phyloP scores from a whole-genome alignment of 2,888 invertebrate species.

The Cephonodes hylas region DNA sequence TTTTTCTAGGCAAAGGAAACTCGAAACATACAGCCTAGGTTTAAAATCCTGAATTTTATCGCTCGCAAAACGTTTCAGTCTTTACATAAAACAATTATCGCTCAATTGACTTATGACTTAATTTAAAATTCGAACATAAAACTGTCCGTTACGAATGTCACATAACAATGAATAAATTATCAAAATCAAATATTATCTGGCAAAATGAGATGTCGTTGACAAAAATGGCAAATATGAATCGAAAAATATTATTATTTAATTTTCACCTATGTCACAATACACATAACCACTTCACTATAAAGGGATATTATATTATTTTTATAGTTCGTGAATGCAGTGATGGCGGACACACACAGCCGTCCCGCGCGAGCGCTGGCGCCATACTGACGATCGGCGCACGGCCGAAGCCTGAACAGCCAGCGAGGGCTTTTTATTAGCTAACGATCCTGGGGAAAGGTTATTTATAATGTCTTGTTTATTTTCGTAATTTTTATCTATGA shows the following conservation, averaged over 20 bases:
- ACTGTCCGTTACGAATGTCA: too few relatives aligned
- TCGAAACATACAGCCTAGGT: not conserved
- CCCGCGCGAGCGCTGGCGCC: not conserved
- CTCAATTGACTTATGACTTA: too few relatives aligned
- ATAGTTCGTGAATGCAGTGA: not conserved
- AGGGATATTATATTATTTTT: not conserved
- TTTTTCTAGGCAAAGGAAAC: not conserved
- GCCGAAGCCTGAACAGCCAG: not conserved
- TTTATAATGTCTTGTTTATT: slow-evolving; percentile 1
- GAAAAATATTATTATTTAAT: not conserved
- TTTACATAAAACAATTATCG: not conserved
- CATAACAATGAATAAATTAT: not conserved
- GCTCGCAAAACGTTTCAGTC: not conserved
- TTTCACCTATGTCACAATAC: not conserved
- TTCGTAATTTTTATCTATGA: slow-evolving; percentile 1
- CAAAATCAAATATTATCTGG: not conserved
- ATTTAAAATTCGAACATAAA: not conserved
- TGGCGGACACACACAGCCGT: not conserved
- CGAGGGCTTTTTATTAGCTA: slow-evolving; percentile 1
- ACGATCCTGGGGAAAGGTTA: slow-evolving; percentile 8
- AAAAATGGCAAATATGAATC: not conserved
- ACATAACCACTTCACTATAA: not conserved
- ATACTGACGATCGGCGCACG: not conserved
- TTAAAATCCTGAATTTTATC: not conserved
- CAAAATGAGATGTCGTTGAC: not conserved